phyloP scores from a whole-genome alignment of 2,888 invertebrate species.

The Germaria angustata region DNA sequence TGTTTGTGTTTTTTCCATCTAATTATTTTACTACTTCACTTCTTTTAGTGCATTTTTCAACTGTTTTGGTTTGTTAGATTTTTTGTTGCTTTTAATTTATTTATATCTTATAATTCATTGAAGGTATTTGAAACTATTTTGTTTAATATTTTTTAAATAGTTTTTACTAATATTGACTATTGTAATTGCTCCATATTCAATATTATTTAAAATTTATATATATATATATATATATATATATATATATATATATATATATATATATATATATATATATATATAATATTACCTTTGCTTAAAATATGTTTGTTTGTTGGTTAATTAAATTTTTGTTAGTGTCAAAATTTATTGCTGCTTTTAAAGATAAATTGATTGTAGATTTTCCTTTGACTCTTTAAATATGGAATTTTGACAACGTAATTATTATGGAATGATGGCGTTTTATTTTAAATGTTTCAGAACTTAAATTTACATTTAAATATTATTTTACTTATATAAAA shows the following conservation, averaged over 20 bases:
- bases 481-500: neutral
- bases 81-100: neutral
- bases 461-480: conserved; percentile 3
- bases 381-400: conserved; percentile 21
- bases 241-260: conserved; percentile 29
- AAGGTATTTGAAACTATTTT: conserved; percentile 30
- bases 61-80: neutral
- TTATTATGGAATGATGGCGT: neutral
- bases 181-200: conserved; percentile 50
- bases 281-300: conserved; percentile 35
- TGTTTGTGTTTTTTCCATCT: conserved; percentile 30
- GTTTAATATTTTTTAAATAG: neutral
- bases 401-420: conserved; percentile 42
- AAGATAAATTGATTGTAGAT: conserved; percentile 47
- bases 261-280: conserved; percentile 33
- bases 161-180: conserved; percentile 56
- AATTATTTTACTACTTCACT: conserved; percentile 32
- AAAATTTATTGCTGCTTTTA: conserved; percentile 34
- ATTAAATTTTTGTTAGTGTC: conserved; percentile 39
- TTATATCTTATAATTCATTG: neutral
- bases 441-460: conserved; percentile 25
- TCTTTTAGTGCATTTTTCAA: conserved; percentile 37
- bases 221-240: conserved; percentile 28
- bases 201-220: conserved; percentile 34
- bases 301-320: conserved; percentile 46